Evolutionary conservation across 2,797 vertebrate species (phyloP).

Genomic region (Discoglossus pictus): DNA sequence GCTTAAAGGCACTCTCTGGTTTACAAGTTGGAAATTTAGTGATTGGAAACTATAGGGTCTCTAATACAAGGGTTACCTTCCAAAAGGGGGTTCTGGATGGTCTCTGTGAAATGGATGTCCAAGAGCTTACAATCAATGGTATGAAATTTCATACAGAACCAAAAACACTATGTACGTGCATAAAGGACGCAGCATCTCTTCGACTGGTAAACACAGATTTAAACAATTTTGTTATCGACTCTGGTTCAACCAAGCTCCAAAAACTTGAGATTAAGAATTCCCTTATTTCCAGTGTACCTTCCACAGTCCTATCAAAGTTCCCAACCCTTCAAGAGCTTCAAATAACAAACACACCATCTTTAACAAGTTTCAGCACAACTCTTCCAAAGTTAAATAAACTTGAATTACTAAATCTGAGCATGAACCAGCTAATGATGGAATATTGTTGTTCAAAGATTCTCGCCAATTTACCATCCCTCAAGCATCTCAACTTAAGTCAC

Average conservation of each 20-base stretch:
- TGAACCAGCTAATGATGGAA: conserved; percentile 60
- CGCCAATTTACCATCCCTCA: conserved; percentile 54
- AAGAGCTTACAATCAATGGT: conserved; percentile 62
- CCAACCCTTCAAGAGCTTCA: conserved; percentile 61
- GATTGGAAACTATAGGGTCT: conserved; percentile 66
- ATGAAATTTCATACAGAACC: fast-evolving
- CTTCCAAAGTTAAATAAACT: conserved; percentile 49
- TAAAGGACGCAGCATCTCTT: conserved; percentile 60
- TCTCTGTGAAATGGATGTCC: conserved; percentile 65
- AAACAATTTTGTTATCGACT: fast-evolving
- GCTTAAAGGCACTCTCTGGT: conserved; percentile 66
- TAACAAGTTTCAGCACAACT: neutral
- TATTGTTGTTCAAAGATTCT: conserved; percentile 48
- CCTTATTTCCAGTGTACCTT: conserved; percentile 48
- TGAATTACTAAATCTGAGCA: conserved; percentile 67
- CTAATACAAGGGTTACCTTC: fast-evolving
- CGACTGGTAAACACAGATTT: conserved; percentile 53
- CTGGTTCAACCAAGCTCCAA: conserved; percentile 52
- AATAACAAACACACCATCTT: conserved; percentile 51
- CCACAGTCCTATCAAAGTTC: neutral
- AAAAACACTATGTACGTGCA: conserved; percentile 57
- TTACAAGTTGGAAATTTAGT: conserved; percentile 61
- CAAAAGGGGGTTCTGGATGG: conserved; percentile 54
- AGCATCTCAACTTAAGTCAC: conserved; percentile 70
- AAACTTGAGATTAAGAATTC: conserved; percentile 57